Evolutionary conservation across 2,888 invertebrate genomes (phyloP).

Genomic region (Argyresthia albistria): DNA sequence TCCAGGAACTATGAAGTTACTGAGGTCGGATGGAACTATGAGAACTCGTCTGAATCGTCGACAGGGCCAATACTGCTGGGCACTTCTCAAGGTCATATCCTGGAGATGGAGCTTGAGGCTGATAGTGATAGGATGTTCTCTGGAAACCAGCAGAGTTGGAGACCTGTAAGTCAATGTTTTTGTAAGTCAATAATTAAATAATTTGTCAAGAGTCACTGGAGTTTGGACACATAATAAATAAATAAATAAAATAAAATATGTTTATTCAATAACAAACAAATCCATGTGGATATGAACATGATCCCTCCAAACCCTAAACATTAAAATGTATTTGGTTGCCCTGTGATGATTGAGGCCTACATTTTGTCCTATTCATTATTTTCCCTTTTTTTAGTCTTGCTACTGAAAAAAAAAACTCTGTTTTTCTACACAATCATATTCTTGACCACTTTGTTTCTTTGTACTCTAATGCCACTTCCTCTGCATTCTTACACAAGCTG

Average conservation of each 20-base stretch:
- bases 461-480: not conserved
- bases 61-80: constrained; percentile 92
- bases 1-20: constrained; percentile 87
- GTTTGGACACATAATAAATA: no score
- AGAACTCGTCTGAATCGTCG: constrained; percentile 76
- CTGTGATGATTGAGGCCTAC: no score
- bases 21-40: constrained; percentile 91
- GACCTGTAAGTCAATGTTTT: constrained; percentile 75
- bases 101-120: constrained; percentile 89
- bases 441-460: not conserved
- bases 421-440: not conserved
- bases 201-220: no score
- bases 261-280: no score
- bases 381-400: not conserved
- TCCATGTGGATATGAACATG: no score
- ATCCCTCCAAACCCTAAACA: no score
- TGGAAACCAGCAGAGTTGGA: constrained; percentile 84
- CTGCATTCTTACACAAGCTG: constrained; percentile 64
- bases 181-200: no score
- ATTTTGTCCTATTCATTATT: no score
- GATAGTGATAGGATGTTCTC: constrained; percentile 89
- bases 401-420: not conserved
- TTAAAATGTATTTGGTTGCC: no score
- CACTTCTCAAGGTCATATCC: constrained; percentile 90
- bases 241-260: no score